A percentile compares a stretch with the other conserved stretches of the same genome.
Conservation (phyloP, 2,888 invertebrate species). For the Neoascia interrupta region DNA sequence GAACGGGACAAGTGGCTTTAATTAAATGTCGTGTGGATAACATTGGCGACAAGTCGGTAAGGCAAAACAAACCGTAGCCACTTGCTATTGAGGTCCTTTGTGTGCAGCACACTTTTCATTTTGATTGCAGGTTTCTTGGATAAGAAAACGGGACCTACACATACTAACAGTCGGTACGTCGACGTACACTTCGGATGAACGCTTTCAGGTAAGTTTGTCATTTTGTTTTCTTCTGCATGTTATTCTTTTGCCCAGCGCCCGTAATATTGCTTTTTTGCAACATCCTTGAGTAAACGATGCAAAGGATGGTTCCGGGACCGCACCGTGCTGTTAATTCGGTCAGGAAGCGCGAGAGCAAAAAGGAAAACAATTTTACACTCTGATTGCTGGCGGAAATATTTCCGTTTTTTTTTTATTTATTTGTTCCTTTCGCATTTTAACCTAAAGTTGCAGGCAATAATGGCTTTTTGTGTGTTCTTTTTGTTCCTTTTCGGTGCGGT, state of each 20-base stretch:
- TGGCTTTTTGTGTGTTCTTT: constrained; percentile 14
- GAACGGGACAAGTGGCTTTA: constrained; percentile 64
- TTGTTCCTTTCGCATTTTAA: constrained; percentile 34
- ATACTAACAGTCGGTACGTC: constrained; percentile 77
- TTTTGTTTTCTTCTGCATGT: neutral
- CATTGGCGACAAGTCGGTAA: constrained; percentile 64
- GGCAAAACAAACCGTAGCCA: too few species aligned
- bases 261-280: too few species aligned
- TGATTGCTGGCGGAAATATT: constrained; percentile 43
- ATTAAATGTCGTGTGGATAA: constrained; percentile 67
- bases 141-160: constrained; percentile 78
- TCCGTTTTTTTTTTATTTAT: constrained; percentile 19
- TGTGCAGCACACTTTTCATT: neutral
- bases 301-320: too few species aligned
- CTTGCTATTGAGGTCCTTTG: neutral
- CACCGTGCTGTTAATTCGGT: constrained; percentile 3
- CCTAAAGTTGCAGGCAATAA: constrained; percentile 29
- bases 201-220: constrained; percentile 74
- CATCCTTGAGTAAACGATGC: too few species aligned
- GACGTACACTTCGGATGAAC: constrained; percentile 77
- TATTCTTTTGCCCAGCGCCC: too few species aligned
- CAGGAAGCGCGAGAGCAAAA: constrained; percentile 2
- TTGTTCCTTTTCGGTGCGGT: neutral
- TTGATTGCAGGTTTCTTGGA: constrained; percentile 76
- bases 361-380: constrained; percentile 55